Base-by-base conservation (phyloP, 1,140 invertebrate species). In the Homarus americanus region DNA sequence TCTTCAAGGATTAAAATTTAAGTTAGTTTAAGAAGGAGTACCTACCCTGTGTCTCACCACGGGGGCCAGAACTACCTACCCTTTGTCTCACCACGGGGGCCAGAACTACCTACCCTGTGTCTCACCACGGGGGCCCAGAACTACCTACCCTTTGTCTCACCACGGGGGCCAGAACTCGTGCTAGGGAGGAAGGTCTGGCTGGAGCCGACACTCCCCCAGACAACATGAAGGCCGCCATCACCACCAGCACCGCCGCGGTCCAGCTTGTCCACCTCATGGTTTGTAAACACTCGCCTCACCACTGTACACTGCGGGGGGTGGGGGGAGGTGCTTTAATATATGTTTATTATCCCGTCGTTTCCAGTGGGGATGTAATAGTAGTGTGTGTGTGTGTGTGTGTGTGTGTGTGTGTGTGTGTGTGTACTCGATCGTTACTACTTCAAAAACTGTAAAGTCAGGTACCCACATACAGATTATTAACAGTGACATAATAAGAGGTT, bases 61-160 rank as follows among this genome's bases (percentile, higher is more conserved):
- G 17, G 53, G 53, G 17, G 53, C 0, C 3, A 20, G 17, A 15
- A 20, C 53, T 32, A 69, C 28, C 10, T 32, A 28, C 63, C 28
- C 2, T 69, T 24, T 69, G 28, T 69, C 1, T 69, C n/a, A 69
- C 63, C 1, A 32, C 24, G 58, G 58, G 58, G 5, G 24, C 1
- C 20, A 63, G 24, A 17, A 24, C 58, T 69, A 15, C 53, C 17
- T 58, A 58, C 53, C 53, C 53, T 58, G 53, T 58, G 53, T 58
- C 10, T 58, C 17, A 58, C 20, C 15, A 58, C 53, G 12, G 53
- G 10, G 0, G 53, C 15, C 44, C 44, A 58, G 0, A 20, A 15
- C 53, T 69, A 28, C 63, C 10, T 69, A 69, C 63, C 63, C 63
- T 69, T 24, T 69, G 63, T 69, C 63, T 69, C n/a, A 69, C 63